These are phyloP conservation scores for Podocnemis expansa DNA, from an alignment of 2,113 vertebrate species.

Conservation along the genomic window DNA sequence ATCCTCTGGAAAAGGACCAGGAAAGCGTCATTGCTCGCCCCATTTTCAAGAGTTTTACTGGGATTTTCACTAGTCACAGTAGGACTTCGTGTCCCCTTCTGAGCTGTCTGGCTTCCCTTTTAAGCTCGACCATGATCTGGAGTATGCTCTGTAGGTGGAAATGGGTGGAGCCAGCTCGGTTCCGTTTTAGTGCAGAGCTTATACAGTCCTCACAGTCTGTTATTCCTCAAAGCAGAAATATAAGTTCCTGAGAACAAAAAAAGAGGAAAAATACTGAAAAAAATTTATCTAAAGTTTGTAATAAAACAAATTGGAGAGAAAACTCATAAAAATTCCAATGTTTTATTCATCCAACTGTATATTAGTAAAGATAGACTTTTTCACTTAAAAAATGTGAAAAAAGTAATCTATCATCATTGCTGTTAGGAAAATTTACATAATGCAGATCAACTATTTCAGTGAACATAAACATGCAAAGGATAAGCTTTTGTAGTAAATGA, in stretches of 20 bases:
- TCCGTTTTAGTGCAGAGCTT: neutral
- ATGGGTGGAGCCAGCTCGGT: neutral
- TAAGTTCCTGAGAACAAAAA: neutral
- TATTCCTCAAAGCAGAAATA: neutral
- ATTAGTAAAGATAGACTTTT: conserved; percentile 11
- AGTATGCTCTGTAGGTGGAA: neutral
- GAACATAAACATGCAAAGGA: conserved; percentile 39
- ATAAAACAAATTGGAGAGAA: neutral
- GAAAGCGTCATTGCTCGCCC: too few relatives aligned
- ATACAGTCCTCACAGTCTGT: neutral
- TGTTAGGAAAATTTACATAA: conserved; percentile 46
- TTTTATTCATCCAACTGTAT: conserved; percentile 11
- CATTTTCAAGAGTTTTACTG: too few relatives aligned
- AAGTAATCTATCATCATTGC: neutral
- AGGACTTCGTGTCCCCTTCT: neutral
- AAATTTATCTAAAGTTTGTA: neutral
- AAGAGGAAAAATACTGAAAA: neutral
- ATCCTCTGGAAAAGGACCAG: too few relatives aligned
- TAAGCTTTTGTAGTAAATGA: conserved; percentile 10
- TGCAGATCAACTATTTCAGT: conserved; percentile 63
- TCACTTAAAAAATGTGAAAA: conserved; percentile 33
- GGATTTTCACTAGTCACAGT: too few relatives aligned
- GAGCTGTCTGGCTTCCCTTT: neutral
- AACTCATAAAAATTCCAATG: neutral
- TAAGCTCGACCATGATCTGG: neutral